phyloP scores from a whole-genome alignment of 2,113 vertebrate species.

The Regulus satrapa region DNA sequence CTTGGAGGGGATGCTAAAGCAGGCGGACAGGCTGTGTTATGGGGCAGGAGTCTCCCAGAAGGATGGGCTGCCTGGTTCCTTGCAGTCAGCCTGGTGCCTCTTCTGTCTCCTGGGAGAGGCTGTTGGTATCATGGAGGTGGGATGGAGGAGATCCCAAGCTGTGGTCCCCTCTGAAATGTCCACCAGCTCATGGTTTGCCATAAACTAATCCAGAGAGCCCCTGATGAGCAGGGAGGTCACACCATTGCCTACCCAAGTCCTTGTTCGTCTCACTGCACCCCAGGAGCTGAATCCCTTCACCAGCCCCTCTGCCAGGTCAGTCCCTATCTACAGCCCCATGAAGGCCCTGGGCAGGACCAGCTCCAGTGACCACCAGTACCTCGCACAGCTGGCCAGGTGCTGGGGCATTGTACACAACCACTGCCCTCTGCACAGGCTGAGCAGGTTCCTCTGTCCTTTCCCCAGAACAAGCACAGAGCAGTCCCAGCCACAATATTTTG shows the following conservation, averaged over 20 bases:
- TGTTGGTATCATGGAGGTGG: neutral
- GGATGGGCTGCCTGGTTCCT: neutral
- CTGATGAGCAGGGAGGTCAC: neutral
- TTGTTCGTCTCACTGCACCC: neutral
- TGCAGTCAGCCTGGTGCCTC: neutral
- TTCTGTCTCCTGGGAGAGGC: neutral
- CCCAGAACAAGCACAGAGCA: neutral
- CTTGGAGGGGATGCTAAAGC: neutral
- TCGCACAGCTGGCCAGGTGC: neutral
- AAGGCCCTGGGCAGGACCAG: neutral
- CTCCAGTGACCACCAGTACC: neutral
- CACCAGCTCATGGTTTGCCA: neutral
- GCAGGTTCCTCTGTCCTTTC: neutral
- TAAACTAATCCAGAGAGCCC: neutral
- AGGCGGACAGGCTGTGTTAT: accelerated
- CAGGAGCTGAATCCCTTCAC: neutral
- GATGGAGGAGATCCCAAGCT: neutral
- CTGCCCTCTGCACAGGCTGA: neutral
- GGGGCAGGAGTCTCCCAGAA: neutral
- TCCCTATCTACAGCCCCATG: accelerated
- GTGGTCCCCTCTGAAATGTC: neutral
- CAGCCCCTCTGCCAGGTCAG: neutral
- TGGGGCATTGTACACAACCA: neutral
- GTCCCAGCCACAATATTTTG: neutral
- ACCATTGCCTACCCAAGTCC: neutral